Evolutionary conservation across 2,797 vertebrate species (phyloP).

Genomic region (Microctenopoma stevenorrisi): DNA sequence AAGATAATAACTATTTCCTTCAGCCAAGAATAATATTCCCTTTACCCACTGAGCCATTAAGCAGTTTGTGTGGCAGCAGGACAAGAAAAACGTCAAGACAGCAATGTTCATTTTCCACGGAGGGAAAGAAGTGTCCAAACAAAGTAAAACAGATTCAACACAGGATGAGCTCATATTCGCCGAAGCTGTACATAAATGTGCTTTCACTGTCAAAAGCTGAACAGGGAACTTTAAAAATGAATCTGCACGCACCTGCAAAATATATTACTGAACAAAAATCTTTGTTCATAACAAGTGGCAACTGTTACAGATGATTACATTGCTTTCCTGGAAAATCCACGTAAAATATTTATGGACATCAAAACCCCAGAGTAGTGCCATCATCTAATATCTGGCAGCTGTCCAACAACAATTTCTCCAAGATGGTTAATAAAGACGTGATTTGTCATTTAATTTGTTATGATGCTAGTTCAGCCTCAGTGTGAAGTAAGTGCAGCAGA

Average conservation of each 20-base stretch:
- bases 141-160: constrained; percentile 5
- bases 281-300: no score
- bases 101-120: background rate
- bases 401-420: no score
- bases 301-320: no score
- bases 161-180: background rate
- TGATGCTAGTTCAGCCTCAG: background rate
- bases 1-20: constrained; percentile 20
- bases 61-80: constrained; percentile 1
- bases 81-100: constrained; percentile 1
- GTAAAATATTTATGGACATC: background rate
- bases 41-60: constrained; percentile 14
- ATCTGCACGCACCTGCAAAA: background rate
- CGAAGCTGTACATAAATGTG: background rate
- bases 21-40: background rate
- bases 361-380: no score
- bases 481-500: background rate
- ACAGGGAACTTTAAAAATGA: background rate
- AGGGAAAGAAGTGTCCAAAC: background rate
- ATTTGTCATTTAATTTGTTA: background rate
- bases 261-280: background rate
- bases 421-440: no score
- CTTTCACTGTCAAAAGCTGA: background rate
- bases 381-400: no score
- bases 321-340: background rate